A percentile compares a stretch with the other conserved stretches of the same genome.
Conservation (phyloP, 2,888 invertebrate species). For the Entomobrya multifasciata region DNA sequence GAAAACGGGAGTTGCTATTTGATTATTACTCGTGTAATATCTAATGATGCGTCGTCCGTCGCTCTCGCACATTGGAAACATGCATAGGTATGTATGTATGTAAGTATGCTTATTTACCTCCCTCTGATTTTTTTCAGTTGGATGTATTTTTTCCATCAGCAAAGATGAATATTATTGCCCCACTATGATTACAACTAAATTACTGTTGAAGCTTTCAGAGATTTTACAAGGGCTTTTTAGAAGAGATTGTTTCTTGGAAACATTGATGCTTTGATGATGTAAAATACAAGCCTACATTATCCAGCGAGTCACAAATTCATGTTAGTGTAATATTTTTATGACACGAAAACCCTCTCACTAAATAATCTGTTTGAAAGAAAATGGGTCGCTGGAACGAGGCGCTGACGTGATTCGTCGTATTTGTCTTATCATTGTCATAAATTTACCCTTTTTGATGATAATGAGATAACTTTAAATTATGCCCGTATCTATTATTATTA, state of each 20-base stretch:
- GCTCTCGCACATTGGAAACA: too few relatives aligned
- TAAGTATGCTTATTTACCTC: conserved; percentile 26
- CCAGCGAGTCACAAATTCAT: conserved; percentile 51
- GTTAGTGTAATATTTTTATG: conserved; percentile 56
- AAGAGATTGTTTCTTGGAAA: neutral
- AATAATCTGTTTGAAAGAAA: conserved; percentile 53
- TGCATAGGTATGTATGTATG: neutral
- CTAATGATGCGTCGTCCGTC: too few relatives aligned
- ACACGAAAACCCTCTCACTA: conserved; percentile 55
- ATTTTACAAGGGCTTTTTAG: conserved; percentile 31
- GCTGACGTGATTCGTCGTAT: conserved; percentile 54
- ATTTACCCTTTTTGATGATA: conserved; percentile 53
- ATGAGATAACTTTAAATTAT: conserved; percentile 32
- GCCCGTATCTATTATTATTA: conserved; percentile 7
- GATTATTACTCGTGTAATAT: too few relatives aligned
- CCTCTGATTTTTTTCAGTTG: conserved; percentile 26
- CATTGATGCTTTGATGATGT: conserved; percentile 16
- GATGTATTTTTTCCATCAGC: neutral
- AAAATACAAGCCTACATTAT: neutral
- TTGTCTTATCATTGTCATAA: conserved; percentile 63
- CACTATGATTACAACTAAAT: conserved; percentile 47
- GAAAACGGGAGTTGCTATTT: conserved; percentile 5
- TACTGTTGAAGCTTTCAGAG: conserved; percentile 32
- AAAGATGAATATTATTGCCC: conserved; percentile 27
- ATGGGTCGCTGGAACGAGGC: conserved; percentile 58